These are phyloP conservation scores for Drosophila nr. perissopoda DNA, from an alignment of 2,888 invertebrate genomes.

Conservation along the genomic window DNA sequence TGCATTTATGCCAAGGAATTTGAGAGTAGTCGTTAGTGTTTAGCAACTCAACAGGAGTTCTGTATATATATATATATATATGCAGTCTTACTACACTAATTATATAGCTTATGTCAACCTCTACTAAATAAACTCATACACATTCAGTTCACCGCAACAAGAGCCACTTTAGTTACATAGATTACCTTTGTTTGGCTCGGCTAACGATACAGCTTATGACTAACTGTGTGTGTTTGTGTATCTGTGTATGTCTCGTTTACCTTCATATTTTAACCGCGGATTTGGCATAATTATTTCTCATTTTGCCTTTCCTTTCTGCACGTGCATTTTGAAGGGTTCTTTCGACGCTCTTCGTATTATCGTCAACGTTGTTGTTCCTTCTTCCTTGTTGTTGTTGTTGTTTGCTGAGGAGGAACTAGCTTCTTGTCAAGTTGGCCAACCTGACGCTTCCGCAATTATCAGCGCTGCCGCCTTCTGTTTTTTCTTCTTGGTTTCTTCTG, in stretches of 20 bases:
- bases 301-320: slow-evolving; percentile 67
- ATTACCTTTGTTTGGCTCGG: slow-evolving; percentile 43
- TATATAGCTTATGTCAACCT: slow-evolving; percentile 48
- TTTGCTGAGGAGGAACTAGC: slow-evolving; percentile 55
- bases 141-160: slow-evolving; percentile 40
- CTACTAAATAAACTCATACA: slow-evolving; percentile 54
- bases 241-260: slow-evolving; percentile 34
- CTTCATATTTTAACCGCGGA: slow-evolving; percentile 72
- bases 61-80: background rate
- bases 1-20: slow-evolving; percentile 16
- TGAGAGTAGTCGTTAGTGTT: background rate
- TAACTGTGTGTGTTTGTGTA: background rate
- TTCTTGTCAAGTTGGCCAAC: slow-evolving; percentile 66
- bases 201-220: slow-evolving; percentile 26
- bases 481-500: slow-evolving; percentile 29
- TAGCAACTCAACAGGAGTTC: background rate
- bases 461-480: slow-evolving; percentile 53
- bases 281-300: slow-evolving; percentile 80
- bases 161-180: slow-evolving; percentile 34
- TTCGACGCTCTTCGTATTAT: slow-evolving; percentile 44
- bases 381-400: slow-evolving; percentile 38
- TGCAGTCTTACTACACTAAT: slow-evolving; percentile 21
- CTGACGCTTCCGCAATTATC: slow-evolving; percentile 79
- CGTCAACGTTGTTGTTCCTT: slow-evolving; percentile 21
- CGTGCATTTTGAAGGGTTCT: slow-evolving; percentile 57